Conservation (phyloP, 30 jellyfish, hydroid and myxozoan genomes). For the Aurelia sp. region DNA sequence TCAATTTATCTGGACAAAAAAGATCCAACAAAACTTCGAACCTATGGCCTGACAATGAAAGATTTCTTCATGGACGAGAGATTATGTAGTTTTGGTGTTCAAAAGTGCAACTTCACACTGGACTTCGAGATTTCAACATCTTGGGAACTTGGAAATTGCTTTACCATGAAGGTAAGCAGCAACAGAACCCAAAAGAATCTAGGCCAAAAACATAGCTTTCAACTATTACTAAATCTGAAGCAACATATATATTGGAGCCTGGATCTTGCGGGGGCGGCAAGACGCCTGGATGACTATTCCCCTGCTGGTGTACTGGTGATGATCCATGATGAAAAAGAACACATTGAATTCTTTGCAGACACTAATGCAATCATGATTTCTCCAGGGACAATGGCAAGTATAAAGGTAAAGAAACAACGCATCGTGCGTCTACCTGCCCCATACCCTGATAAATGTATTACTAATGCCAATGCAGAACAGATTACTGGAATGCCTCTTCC, state of each 20-base stretch:
- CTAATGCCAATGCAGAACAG: background rate
- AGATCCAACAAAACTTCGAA: background rate
- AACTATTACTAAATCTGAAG: background rate
- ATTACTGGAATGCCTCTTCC: background rate
- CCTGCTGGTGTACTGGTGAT: background rate
- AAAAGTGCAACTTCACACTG: background rate
- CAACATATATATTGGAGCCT: background rate
- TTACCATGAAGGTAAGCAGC: background rate
- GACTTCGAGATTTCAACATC: background rate
- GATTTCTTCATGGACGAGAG: background rate
- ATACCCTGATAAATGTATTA: constrained; percentile 1
- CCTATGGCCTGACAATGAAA: background rate
- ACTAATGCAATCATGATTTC: background rate
- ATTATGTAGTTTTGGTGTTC: background rate
- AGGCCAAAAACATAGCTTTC: background rate
- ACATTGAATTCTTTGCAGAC: background rate
- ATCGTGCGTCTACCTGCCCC: constrained; percentile 1
- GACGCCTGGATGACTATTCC: background rate
- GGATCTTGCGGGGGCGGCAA: too few relatives aligned
- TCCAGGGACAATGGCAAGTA: background rate
- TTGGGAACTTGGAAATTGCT: background rate
- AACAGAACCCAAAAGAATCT: background rate
- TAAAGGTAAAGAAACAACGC: background rate
- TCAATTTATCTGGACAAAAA: too few relatives aligned
- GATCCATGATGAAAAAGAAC: background rate